Conservation (phyloP, 2,113 vertebrate genomes). For the Murina feae region DNA sequence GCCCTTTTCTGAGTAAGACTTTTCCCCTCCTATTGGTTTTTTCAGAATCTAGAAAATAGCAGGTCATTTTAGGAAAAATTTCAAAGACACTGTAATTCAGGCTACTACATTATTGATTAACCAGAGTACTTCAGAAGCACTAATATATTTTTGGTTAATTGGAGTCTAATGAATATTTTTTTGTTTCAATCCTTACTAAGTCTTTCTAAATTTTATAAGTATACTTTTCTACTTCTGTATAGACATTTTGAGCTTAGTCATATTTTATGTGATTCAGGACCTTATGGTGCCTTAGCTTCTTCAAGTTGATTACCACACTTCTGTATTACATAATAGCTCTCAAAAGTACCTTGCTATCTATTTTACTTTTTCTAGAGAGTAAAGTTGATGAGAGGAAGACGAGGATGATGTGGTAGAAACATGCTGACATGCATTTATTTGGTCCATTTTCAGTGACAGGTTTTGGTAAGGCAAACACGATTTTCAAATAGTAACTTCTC, state of each 20-base stretch:
- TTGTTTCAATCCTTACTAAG: constrained; percentile 12
- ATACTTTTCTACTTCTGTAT: neutral
- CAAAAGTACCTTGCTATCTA: neutral
- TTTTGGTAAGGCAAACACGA: neutral
- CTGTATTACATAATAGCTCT: neutral
- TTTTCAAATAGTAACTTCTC: constrained; percentile 28
- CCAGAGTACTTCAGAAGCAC: neutral
- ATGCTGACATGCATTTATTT: neutral
- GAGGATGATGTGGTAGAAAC: neutral
- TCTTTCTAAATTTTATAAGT: constrained; percentile 26
- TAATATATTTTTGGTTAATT: neutral
- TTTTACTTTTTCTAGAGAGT: neutral
- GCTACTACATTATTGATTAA: neutral
- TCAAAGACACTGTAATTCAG: neutral
- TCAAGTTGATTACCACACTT: neutral
- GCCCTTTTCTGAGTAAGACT: neutral
- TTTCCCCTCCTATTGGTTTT: neutral
- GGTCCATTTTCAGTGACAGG: neutral
- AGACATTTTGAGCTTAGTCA: constrained; percentile 9
- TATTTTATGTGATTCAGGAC: neutral
- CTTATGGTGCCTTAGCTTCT: neutral
- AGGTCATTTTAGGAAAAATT: constrained; percentile 32
- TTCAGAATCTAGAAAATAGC: constrained; percentile 3
- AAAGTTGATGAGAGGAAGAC: neutral
- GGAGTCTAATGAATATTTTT: constrained; percentile 14